Conservation (phyloP, 2,797 vertebrate species). For the Halcyon chelicuti region DNA sequence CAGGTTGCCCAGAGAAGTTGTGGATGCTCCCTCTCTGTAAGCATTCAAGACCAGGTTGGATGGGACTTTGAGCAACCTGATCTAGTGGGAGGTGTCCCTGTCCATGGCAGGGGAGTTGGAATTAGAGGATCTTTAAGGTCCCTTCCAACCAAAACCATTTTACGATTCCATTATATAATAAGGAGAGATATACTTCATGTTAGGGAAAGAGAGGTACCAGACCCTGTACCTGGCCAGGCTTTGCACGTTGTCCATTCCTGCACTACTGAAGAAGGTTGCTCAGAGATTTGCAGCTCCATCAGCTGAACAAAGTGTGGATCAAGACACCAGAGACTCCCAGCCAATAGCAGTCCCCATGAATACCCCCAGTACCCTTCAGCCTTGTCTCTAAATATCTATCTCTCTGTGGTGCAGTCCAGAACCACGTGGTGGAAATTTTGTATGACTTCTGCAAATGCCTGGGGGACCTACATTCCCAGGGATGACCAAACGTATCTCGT, state of each 20-base stretch:
- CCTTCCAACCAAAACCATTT: not conserved
- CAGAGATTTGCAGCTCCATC: not conserved
- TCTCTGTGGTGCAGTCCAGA: not conserved
- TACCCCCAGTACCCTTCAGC: not conserved
- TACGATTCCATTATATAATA: not conserved
- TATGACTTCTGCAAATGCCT: not conserved
- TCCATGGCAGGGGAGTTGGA: not conserved
- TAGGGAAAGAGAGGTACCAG: not conserved
- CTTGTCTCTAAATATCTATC: not conserved
- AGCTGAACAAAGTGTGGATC: not conserved
- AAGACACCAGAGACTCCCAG: not conserved
- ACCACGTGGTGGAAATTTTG: not conserved
- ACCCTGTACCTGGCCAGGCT: not conserved
- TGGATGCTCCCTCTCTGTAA: not conserved
- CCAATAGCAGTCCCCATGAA: not conserved
- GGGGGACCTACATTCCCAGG: fast-evolving
- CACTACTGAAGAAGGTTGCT: not conserved
- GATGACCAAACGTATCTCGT: not conserved
- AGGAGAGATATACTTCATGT: not conserved
- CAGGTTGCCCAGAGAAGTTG: not conserved
- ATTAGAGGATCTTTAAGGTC: not conserved
- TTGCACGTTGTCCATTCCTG: not conserved
- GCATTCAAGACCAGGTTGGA: not conserved
- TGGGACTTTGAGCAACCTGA: not conserved
- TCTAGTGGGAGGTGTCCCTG: not conserved